Conservation (phyloP, 2,113 vertebrate genomes). For the Nanorana parkeri region DNA sequence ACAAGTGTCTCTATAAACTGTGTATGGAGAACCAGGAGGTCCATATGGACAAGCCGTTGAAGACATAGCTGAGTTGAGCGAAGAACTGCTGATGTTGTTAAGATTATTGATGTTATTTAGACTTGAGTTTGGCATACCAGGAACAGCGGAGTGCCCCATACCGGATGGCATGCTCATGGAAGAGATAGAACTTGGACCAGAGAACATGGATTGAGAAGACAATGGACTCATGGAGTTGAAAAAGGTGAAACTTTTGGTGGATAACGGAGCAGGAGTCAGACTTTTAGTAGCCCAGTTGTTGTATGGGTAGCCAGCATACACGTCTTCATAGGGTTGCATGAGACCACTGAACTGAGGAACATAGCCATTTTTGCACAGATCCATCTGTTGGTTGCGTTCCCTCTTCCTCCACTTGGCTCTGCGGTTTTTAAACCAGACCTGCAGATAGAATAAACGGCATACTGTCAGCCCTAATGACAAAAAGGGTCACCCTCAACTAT, state of each 20-base stretch:
- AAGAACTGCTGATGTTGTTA: slow-evolving; percentile 91
- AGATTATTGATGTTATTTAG: slow-evolving; percentile 93
- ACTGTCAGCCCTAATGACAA: background rate
- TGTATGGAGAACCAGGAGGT: slow-evolving; percentile 92
- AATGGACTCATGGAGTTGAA: slow-evolving; percentile 99
- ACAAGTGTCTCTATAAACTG: slow-evolving; percentile 97
- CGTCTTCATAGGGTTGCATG: slow-evolving; percentile 97
- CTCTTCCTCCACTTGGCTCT: slow-evolving; percentile 98
- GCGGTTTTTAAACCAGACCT: slow-evolving; percentile 99
- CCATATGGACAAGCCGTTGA: slow-evolving; percentile 93
- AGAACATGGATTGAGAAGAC: slow-evolving; percentile 96
- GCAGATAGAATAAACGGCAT: slow-evolving; percentile 23
- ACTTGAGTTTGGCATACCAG: slow-evolving; percentile 87
- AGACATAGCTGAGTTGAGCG: slow-evolving; percentile 94
- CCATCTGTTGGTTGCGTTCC: slow-evolving; percentile 98
- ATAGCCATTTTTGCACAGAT: slow-evolving; percentile 97
- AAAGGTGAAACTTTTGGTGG: slow-evolving; percentile 98
- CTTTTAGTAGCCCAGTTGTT: slow-evolving; percentile 99
- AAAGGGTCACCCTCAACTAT: slow-evolving; percentile 37
- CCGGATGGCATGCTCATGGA: slow-evolving; percentile 97
- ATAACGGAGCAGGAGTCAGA: slow-evolving; percentile 88
- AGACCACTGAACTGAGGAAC: slow-evolving; percentile 98
- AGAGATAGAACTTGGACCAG: slow-evolving; percentile 92
- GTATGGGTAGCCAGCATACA: slow-evolving; percentile 96
- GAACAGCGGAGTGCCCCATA: slow-evolving; percentile 92